Evolutionary conservation across 2,113 vertebrate species (phyloP).

Genomic region (Irena cyanogastra): DNA sequence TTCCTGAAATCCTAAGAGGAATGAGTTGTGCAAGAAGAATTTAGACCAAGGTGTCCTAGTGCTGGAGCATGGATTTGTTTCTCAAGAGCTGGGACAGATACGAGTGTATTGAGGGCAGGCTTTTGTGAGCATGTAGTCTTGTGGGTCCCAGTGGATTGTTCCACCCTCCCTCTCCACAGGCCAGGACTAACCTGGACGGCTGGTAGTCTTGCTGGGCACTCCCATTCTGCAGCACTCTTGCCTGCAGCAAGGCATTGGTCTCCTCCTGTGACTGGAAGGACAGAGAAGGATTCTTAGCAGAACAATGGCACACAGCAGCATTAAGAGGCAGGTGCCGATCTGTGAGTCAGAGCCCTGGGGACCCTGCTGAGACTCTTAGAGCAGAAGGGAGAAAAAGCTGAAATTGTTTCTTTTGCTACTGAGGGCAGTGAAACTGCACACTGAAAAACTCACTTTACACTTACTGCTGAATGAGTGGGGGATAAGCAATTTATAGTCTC

Average conservation of each 20-base stretch:
- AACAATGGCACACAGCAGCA: background rate
- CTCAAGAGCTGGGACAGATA: background rate
- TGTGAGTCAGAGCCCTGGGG: background rate
- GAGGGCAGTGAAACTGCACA: background rate
- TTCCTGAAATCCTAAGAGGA: background rate
- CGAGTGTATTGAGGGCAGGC: background rate
- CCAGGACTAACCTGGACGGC: constrained; percentile 72
- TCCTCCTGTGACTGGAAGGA: constrained; percentile 69
- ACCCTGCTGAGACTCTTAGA: background rate
- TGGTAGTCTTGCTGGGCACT: constrained; percentile 69
- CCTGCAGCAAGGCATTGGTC: constrained; percentile 74
- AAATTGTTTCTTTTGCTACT: background rate
- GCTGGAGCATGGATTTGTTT: background rate
- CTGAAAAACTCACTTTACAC: background rate
- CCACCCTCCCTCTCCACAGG: background rate
- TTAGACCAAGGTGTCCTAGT: background rate
- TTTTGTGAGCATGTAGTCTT: background rate
- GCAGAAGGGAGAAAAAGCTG: background rate
- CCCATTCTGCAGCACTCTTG: constrained; percentile 65
- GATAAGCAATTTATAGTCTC: background rate
- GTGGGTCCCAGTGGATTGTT: background rate
- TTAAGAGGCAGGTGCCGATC: background rate
- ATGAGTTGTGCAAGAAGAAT: background rate
- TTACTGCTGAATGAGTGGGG: background rate
- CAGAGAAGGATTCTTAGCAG: background rate